These are phyloP conservation scores for Incurvaria masculella DNA, from an alignment of 2,888 invertebrate genomes.

Conservation along the genomic window DNA sequence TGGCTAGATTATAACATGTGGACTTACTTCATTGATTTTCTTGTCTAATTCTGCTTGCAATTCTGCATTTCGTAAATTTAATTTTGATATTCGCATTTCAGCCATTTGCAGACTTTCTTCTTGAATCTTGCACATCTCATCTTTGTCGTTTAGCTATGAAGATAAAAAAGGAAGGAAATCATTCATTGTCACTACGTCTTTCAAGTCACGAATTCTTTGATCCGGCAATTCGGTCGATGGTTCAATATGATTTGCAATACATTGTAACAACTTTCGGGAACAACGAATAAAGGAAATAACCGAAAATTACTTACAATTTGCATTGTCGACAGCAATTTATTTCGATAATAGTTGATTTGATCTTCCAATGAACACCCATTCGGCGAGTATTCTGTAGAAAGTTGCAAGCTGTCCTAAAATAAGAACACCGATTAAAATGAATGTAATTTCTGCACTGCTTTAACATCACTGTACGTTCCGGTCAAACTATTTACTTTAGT, in stretches of 20 bases:
- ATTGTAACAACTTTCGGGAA: no score
- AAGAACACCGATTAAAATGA: background rate
- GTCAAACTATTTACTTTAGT: background rate
- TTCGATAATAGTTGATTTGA: constrained; percentile 22
- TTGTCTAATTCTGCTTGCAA: background rate
- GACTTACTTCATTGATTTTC: background rate
- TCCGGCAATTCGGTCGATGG: no score
- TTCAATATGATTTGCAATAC: no score
- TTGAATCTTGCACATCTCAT: constrained; percentile 41
- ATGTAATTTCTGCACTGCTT: background rate
- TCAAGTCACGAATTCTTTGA: background rate
- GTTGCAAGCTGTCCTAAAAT: background rate
- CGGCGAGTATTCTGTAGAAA: background rate
- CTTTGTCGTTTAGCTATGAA: constrained; percentile 36
- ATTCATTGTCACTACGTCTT: background rate
- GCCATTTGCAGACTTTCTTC: constrained; percentile 35
- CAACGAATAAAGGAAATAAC: constrained; percentile 1
- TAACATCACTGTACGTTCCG: no score
- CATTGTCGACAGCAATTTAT: constrained; percentile 32
- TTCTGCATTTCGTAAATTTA: constrained; percentile 16
- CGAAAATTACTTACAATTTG: constrained; percentile 30
- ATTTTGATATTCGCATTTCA: constrained; percentile 31
- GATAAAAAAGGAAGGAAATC: background rate
- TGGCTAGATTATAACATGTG: no score
- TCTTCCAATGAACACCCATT: background rate